A percentile compares a stretch with the other conserved stretches of the same genome.
Conservation (phyloP, 2,888 invertebrate species). For the Phaonia tiefii region DNA sequence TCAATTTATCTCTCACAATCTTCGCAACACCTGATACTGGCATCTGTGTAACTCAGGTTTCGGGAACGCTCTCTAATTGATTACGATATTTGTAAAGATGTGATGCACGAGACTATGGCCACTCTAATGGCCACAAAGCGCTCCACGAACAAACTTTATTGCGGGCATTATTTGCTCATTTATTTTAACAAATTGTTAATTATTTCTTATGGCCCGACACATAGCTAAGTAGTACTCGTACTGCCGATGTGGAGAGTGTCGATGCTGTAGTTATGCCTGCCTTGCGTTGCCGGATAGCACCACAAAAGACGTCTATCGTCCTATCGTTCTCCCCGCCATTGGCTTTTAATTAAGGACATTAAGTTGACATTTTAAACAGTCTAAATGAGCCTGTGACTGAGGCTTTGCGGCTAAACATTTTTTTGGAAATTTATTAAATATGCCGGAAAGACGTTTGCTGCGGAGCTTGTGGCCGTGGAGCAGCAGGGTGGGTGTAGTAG, state of each 20-base stretch:
- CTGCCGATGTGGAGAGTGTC: not conserved
- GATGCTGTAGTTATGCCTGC: conserved; percentile 19
- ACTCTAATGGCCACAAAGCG: conserved; percentile 28
- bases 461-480: not conserved
- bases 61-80: not conserved
- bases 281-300: not conserved
- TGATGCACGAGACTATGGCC: conserved; percentile 6
- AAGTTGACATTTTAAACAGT: conserved; percentile 77
- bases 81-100: not conserved
- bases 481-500: not conserved
- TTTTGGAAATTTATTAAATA: conserved; percentile 42
- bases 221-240: not conserved
- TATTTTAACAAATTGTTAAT: conserved; percentile 55
- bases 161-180: conserved; percentile 49
- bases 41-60: no score
- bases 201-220: conserved; percentile 45
- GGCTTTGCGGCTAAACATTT: conserved; percentile 48
- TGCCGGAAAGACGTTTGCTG: conserved; percentile 14
- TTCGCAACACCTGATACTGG: no score
- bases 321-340: conserved; percentile 48
- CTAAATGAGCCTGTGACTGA: conserved; percentile 69
- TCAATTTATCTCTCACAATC: no score
- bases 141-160: conserved; percentile 29
- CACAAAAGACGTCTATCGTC: conserved; percentile 15
- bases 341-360: conserved; percentile 76